Percentiles rank a stretch among this genome's conserved stretches.
phyloP scores from a whole-genome alignment of 2,113 vertebrate genomes.

The Gymnogyps californianus region DNA sequence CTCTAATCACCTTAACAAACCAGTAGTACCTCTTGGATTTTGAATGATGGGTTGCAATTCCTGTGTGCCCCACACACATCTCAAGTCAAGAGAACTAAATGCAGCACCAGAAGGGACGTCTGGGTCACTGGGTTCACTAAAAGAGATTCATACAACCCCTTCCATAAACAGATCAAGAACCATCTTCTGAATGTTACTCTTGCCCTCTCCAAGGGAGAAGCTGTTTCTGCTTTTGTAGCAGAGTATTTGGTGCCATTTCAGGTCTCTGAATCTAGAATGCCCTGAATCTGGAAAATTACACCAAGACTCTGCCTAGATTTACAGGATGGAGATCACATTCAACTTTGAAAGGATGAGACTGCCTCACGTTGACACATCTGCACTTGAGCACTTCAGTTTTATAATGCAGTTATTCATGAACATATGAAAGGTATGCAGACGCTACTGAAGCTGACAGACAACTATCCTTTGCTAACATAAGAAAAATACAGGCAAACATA shows the following conservation, averaged over 20 bases:
- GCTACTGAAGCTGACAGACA: not conserved
- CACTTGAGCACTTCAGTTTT: not conserved
- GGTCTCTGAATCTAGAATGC: not conserved
- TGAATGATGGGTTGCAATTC: not conserved
- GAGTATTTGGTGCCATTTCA: not conserved
- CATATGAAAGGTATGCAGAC: not conserved
- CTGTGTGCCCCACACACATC: not conserved
- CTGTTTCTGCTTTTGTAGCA: not conserved
- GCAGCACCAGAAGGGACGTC: not conserved
- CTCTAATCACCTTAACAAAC: not conserved
- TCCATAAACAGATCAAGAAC: not conserved
- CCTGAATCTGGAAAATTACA: not conserved
- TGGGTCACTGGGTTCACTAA: not conserved
- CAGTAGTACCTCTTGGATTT: not conserved
- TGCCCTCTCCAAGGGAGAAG: not conserved
- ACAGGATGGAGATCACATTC: not conserved
- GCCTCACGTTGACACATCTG: accelerated
- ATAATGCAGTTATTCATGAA: not conserved
- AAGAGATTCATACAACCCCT: not conserved
- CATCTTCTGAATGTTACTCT: not conserved
- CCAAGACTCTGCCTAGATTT: not conserved
- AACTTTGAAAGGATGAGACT: not conserved
- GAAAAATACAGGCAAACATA: not conserved
- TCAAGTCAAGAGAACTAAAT: not conserved
- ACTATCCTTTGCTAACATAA: not conserved